phyloP scores from a whole-genome alignment of 2,888 invertebrate genomes.

The Pachydiplax longipennis region DNA sequence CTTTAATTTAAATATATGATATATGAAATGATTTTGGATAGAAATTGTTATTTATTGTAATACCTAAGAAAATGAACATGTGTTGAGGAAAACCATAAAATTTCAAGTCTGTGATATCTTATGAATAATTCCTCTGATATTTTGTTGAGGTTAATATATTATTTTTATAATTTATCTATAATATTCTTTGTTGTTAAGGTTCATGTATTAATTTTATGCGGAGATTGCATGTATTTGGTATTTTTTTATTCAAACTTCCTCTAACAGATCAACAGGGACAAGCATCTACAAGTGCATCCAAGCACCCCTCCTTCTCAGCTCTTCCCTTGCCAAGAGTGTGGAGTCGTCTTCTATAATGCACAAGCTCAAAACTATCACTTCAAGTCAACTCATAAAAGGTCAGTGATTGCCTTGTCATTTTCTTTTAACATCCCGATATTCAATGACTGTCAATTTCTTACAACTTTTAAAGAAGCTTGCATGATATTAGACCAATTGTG shows the following conservation, averaged over 20 bases:
- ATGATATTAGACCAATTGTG: too few relatives aligned
- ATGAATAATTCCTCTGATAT: too few relatives aligned
- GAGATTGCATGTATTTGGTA: background rate
- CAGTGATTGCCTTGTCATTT: conserved; percentile 15
- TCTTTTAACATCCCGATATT: background rate
- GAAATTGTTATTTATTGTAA: too few relatives aligned
- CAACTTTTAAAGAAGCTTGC: background rate
- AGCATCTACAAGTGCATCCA: conserved; percentile 65
- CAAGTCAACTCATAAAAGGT: conserved; percentile 62
- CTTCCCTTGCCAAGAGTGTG: conserved; percentile 65
- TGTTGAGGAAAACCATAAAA: too few relatives aligned
- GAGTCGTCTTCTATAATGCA: conserved; percentile 65
- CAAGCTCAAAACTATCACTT: conserved; percentile 68
- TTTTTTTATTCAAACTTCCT: background rate
- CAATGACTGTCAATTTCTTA: background rate
- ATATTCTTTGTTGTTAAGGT: too few relatives aligned
- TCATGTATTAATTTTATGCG: background rate
- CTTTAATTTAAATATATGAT: too few relatives aligned
- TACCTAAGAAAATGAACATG: too few relatives aligned
- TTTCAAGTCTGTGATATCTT: too few relatives aligned
- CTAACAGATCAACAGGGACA: conserved; percentile 63
- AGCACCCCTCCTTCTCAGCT: conserved; percentile 52
- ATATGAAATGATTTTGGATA: too few relatives aligned
- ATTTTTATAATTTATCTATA: too few relatives aligned
- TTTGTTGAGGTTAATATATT: background rate